These are phyloP conservation scores for Synanthedon myopaeformis DNA, from an alignment of 2,888 invertebrate genomes.

Conservation along the genomic window DNA sequence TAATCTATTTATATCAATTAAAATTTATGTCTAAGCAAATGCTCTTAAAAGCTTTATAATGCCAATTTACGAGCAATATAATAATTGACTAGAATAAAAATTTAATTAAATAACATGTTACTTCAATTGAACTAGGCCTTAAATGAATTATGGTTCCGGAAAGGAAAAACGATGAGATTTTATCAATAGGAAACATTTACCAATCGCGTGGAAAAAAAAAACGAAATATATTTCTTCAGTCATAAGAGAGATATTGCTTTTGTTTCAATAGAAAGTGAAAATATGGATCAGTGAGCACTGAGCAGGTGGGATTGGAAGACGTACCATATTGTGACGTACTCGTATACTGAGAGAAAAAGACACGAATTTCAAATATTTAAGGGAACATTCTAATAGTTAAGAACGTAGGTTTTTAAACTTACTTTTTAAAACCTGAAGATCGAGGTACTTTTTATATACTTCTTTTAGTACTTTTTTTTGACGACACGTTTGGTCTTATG, in stretches of 20 bases:
- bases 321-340: constrained; percentile 1
- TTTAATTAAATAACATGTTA: constrained; percentile 16
- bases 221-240: too few relatives aligned
- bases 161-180: background rate
- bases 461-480: too few relatives aligned
- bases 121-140: constrained; percentile 39
- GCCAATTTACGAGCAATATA: constrained; percentile 23
- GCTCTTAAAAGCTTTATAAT: too few relatives aligned
- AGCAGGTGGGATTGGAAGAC: background rate
- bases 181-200: background rate
- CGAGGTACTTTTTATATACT: too few relatives aligned
- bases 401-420: too few relatives aligned
- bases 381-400: too few relatives aligned
- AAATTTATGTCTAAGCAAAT: too few relatives aligned
- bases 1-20: too few relatives aligned
- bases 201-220: background rate
- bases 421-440: too few relatives aligned
- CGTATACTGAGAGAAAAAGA: too few relatives aligned
- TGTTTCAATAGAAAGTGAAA: constrained; percentile 1
- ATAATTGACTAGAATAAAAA: constrained; percentile 61
- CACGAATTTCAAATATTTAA: too few relatives aligned
- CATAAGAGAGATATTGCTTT: background rate
- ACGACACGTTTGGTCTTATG: too few relatives aligned
- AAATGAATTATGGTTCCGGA: constrained; percentile 4
- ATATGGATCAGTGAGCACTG: constrained; percentile 4